phyloP scores from a whole-genome alignment of 2,797 vertebrate species.

The Percopsis omiscomaycus region DNA sequence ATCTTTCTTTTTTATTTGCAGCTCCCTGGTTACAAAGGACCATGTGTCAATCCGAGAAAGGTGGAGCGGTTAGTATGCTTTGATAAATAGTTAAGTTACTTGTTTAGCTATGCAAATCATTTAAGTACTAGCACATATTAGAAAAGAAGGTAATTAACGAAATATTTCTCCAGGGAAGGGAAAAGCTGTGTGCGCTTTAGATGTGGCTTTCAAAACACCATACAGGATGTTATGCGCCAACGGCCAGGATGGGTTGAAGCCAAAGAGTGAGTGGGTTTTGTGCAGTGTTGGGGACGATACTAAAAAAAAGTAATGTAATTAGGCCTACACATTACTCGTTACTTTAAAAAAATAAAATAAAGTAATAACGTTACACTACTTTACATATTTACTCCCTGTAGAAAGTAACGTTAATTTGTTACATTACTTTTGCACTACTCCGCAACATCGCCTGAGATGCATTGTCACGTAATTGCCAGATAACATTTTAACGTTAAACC shows the following conservation, averaged over 20 bases:
- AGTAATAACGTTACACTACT: too few species aligned
- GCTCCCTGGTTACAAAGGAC: conserved; percentile 60
- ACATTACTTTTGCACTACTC: too few species aligned
- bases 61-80: conserved; percentile 68
- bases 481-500: too few species aligned
- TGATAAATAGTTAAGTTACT: background rate
- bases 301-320: too few species aligned
- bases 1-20: conserved; percentile 43
- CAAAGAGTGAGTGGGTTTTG: conserved; percentile 86
- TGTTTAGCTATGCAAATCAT: background rate
- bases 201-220: conserved; percentile 81
- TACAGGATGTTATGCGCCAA: conserved; percentile 82
- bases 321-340: too few species aligned
- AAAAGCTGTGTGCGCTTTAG: conserved; percentile 81
- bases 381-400: too few species aligned
- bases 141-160: background rate
- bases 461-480: too few species aligned
- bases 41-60: conserved; percentile 52
- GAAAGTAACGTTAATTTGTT: too few species aligned
- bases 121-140: background rate
- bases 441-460: too few species aligned
- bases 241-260: conserved; percentile 88
- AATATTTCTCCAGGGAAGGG: conserved; percentile 67
- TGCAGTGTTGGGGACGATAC: background rate
- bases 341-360: too few species aligned